phyloP scores from a whole-genome alignment of 1,140 invertebrate genomes.

The Calephelis virginiensis region DNA sequence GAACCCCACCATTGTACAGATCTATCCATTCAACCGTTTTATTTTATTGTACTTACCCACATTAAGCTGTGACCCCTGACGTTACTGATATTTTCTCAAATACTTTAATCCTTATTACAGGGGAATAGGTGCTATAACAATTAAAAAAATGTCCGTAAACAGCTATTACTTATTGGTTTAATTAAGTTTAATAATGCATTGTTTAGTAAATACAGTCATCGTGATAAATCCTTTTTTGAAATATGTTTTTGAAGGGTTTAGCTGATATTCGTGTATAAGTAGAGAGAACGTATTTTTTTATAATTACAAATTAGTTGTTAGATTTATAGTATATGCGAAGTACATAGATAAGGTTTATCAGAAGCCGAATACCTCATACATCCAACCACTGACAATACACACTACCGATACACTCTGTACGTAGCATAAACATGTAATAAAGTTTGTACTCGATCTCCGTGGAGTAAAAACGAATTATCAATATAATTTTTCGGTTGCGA shows the following conservation, averaged over 20 bases:
- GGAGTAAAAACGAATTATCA: no score
- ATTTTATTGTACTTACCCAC: constrained; percentile 68
- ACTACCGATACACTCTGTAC: no score
- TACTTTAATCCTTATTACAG: not conserved
- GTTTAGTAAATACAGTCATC: constrained; percentile 44
- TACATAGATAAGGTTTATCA: no score
- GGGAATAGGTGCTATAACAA: not conserved
- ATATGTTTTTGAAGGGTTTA: not conserved
- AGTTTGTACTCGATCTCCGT: no score
- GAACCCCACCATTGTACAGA: constrained; percentile 63
- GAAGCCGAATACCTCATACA: no score
- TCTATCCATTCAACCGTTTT: constrained; percentile 62
- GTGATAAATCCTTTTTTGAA: constrained; percentile 18
- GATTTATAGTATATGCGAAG: no score
- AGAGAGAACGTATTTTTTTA: not conserved
- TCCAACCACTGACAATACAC: no score
- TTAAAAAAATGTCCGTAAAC: not conserved
- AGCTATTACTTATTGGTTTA: constrained; percentile 15
- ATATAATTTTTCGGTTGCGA: no score
- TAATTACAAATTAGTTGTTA: not conserved
- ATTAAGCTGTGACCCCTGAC: constrained; percentile 30
- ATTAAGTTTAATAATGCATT: constrained; percentile 43
- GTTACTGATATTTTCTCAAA: constrained; percentile 4
- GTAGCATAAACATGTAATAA: no score
- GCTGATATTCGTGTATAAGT: not conserved